These are phyloP conservation scores for Epizoanthus fatuus DNA, from an alignment of 92 coral and sea anemone genomes.

Conservation along the genomic window DNA sequence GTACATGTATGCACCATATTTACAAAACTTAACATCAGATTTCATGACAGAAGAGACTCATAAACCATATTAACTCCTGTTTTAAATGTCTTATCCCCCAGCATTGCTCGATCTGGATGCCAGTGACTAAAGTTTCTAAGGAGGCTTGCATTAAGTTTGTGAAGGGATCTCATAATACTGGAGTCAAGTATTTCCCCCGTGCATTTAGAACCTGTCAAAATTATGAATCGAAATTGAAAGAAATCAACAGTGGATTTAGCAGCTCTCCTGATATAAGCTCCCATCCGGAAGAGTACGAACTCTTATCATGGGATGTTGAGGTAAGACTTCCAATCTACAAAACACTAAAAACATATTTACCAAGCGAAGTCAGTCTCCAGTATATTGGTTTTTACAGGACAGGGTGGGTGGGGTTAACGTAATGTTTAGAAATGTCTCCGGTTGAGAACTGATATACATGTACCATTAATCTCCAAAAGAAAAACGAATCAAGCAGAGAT, in stretches of 20 bases:
- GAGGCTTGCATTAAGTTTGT: constrained; percentile 72
- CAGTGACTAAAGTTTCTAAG: constrained; percentile 74
- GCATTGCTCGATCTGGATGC: constrained; percentile 94
- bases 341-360: too few relatives aligned
- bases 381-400: neutral
- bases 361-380: neutral
- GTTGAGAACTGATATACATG: too few relatives aligned
- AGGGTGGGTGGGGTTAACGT: too few relatives aligned
- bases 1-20: too few relatives aligned
- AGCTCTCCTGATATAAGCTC: constrained; percentile 71
- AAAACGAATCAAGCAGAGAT: too few relatives aligned
- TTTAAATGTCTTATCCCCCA: constrained; percentile 5
- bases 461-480: too few relatives aligned
- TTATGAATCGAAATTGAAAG: constrained; percentile 25
- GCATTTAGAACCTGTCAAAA: constrained; percentile 73
- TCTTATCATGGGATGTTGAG: constrained; percentile 89
- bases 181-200: constrained; percentile 85
- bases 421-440: too few relatives aligned
- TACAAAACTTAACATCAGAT: too few relatives aligned
- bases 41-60: too few relatives aligned
- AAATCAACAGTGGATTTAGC: constrained; percentile 20
- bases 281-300: constrained; percentile 62
- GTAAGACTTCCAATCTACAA: constrained; percentile 36
- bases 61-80: neutral
- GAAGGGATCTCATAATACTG: constrained; percentile 89